Evolutionary conservation across 1,140 invertebrate species (phyloP), one percentile per base, ranked within the genome.

Genomic region (Drosophila sp.): DNA sequence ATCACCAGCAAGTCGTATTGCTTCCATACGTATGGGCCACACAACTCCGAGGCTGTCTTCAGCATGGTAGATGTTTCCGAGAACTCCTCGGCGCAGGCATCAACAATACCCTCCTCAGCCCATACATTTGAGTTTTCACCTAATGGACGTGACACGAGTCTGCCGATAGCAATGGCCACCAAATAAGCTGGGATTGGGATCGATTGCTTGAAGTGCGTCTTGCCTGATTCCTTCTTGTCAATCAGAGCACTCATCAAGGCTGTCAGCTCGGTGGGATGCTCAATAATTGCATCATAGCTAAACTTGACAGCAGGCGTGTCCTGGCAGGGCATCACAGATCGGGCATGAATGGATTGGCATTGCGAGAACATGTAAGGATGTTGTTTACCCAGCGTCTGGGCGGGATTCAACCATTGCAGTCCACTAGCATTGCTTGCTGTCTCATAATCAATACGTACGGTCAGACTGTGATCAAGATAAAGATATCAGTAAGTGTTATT

Each of bases 351-450:
- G 8, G 98, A 95, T 95, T 98, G 95, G 92, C 97, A 98, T 92
- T 99, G 97, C 72, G 96, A 98, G 93, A 97, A 99, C 70, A 99
- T 89, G 91, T 97, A 99, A 0, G 98, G 98, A 83, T 97, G 94
- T 72, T 94, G 94, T 92, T 97, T 96, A 43, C 97, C 97, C 5
- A 96, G 94, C 11, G 98, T 99, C 93, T 98, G 97, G 73, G 95
- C 94, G 8, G 97, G 94, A 58, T 93, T 93, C 32, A 99, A 89
- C 98, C 98, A 99, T 92, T 98, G 97, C 13, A 99, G 92, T 13
- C 96, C 98, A 69, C 95, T 95, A 6, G 96, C 94, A 29, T 94
- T 93, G 53, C 94, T 94, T n/a, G 94, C 93, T 4, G 97, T 97
- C 78, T 94, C 92, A 92, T 98, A 98, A 58, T 94, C 91, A 76